Base-by-base conservation (phyloP, 1,140 invertebrate species). In the Cotesia typhae region DNA sequence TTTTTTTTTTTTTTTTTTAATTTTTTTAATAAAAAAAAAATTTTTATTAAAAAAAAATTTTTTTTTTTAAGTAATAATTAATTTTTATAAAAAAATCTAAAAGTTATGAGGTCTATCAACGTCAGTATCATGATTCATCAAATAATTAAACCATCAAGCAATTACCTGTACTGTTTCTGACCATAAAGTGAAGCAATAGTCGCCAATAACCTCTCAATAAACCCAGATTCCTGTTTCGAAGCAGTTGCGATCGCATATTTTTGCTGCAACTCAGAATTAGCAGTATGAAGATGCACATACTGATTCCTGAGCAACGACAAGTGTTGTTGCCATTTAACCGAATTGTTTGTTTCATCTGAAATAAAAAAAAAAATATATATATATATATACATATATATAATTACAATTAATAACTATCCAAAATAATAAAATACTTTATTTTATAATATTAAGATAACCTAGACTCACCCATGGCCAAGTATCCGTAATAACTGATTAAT, bases 241-340 rank as follows among this genome's bases (percentile, higher is more conserved):
- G 93, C 92, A 69, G 91, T 89, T n/a, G 89, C 87, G 38, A 93
- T 87, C 64, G 93, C 93, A 81, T 94, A 95, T 82, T 96, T 95
- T 72, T 91, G 90, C 83, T 98, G 94, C 4, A 97, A 82, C 76
- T 96, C 94, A 4, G 90, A 89, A 80, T 94, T 92, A 73, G 91
- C 90, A n/a, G 90, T 90, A 81, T 97, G 95, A 12, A 98, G 88
- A 85, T 96, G 96, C 0, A 95, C 91, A 87, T 98, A 98, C 83
- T 98, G 95, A 78, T 97, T 94, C 81, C 95, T 91, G 53, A 98
- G 86, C 64, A 98, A 87, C 53, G 90, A 85, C 75, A 98, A 87
- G 82, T 98, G 95, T 79, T 95, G 94, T 82, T 96, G 94, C 77
- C 96, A 90, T 84, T 98, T 96, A 70, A 85, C 84, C 10, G 83